A percentile compares a stretch with the other conserved stretches of the same genome.
Conservation (phyloP, 2,797 vertebrate species). For the Macroramphosus scolopax region DNA sequence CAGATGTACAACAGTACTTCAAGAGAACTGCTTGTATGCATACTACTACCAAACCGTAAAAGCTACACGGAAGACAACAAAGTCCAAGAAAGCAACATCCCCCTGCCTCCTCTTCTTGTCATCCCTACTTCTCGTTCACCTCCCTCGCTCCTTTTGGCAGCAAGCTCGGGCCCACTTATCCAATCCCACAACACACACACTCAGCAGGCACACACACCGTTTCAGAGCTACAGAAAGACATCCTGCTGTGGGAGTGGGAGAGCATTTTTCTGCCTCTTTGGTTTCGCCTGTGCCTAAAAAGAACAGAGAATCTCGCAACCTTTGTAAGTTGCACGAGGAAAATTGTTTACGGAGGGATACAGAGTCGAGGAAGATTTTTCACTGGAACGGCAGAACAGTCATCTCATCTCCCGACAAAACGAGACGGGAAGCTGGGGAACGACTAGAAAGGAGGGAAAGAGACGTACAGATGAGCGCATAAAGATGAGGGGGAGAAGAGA, state of each 20-base stretch:
- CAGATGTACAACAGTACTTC: conserved; percentile 31
- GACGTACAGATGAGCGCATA: conserved; percentile 28
- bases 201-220: conserved; percentile 46
- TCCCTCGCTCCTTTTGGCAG: conserved; percentile 55
- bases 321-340: conserved; percentile 35
- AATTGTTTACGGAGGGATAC: conserved; percentile 42
- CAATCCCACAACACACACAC: conserved; percentile 61
- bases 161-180: conserved; percentile 62
- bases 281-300: conserved; percentile 56
- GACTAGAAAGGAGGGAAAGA: conserved; percentile 11
- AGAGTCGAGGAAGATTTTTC: conserved; percentile 29
- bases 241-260: conserved; percentile 66
- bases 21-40: conserved; percentile 18
- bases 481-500: conserved; percentile 22
- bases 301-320: conserved; percentile 42
- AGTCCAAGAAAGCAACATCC: conserved; percentile 52
- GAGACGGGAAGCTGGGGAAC: conserved; percentile 20
- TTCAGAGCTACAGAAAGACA: conserved; percentile 68
- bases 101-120: conserved; percentile 32
- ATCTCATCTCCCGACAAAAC: conserved; percentile 25
- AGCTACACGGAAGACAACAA: conserved; percentile 54
- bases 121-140: conserved; percentile 48
- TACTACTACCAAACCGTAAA: conserved; percentile 15
- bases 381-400: conserved; percentile 14
- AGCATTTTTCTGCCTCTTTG: conserved; percentile 60